Evolutionary conservation across 2,797 vertebrate genomes (phyloP).

Genomic region (Brachyrhaphis roseni): DNA sequence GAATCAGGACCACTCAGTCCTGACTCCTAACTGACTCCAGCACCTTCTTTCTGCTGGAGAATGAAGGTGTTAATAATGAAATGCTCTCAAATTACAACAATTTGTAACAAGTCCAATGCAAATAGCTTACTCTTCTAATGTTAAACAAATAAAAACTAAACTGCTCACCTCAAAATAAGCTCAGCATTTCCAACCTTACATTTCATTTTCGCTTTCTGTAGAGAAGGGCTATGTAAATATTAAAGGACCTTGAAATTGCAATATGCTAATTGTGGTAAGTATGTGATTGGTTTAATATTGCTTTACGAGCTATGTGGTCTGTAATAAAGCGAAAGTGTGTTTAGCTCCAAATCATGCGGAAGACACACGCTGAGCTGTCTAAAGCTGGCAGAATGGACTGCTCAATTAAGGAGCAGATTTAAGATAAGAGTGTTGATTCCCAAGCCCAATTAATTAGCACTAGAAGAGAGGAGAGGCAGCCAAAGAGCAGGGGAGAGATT

Average conservation of each 20-base stretch:
- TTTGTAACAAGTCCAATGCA: neutral
- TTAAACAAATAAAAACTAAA: neutral
- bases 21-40: no score
- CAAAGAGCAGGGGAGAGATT: constrained; percentile 72
- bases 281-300: constrained; percentile 86
- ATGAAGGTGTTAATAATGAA: neutral
- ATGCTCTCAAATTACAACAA: neutral
- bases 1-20: no score
- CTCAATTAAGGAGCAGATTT: constrained; percentile 84
- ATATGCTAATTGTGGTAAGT: constrained; percentile 79
- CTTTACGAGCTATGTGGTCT: constrained; percentile 82
- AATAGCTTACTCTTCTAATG: neutral
- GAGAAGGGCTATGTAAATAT: constrained; percentile 24
- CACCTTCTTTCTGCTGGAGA: neutral
- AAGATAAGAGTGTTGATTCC: constrained; percentile 81
- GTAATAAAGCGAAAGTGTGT: constrained; percentile 91
- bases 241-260: constrained; percentile 53
- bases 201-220: constrained; percentile 31
- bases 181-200: neutral
- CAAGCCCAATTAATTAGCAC: constrained; percentile 82
- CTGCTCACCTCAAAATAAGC: neutral
- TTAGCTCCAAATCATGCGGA: constrained; percentile 92
- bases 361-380: constrained; percentile 83
- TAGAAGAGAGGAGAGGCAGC: constrained; percentile 69
- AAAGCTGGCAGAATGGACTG: constrained; percentile 85